Percentiles rank a stretch among this genome's conserved stretches.
Evolutionary conservation across 2,888 invertebrate genomes (phyloP).

Genomic region (Toxonevra muliebris): DNA sequence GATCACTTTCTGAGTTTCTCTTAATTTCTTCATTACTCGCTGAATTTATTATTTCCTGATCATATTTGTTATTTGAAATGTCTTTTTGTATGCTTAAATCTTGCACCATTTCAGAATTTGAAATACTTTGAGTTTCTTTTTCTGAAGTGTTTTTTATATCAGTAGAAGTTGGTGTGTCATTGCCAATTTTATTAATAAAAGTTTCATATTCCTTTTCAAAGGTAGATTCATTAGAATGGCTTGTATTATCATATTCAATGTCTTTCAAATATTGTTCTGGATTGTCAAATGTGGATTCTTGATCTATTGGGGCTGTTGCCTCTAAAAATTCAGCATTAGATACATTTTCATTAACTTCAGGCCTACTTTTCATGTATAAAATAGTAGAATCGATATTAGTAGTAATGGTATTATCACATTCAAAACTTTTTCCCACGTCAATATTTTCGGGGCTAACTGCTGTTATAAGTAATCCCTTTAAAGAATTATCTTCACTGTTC

Average conservation of each 20-base stretch:
- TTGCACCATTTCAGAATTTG: background rate
- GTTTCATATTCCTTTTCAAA: constrained; percentile 60
- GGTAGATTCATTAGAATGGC: constrained; percentile 53
- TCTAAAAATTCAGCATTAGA: background rate
- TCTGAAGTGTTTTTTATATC: constrained; percentile 3
- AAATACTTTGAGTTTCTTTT: background rate
- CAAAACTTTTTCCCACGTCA: background rate
- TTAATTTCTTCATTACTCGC: background rate
- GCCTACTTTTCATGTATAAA: too few relatives aligned
- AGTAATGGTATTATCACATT: too few relatives aligned
- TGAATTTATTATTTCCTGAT: background rate
- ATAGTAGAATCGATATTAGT: too few relatives aligned
- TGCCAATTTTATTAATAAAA: constrained; percentile 55
- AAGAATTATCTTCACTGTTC: background rate
- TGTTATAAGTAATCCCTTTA: background rate
- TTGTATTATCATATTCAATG: constrained; percentile 52
- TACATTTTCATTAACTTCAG: background rate
- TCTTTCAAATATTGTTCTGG: constrained; percentile 35
- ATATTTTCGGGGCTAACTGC: background rate
- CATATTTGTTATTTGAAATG: background rate
- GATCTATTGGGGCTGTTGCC: background rate
- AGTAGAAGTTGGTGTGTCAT: constrained; percentile 31
- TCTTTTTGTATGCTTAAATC: constrained; percentile 8
- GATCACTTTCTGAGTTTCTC: constrained; percentile 23
- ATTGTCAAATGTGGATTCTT: constrained; percentile 1